Conservation (phyloP, 2,888 invertebrate species). For the Meandrusa payeni region DNA sequence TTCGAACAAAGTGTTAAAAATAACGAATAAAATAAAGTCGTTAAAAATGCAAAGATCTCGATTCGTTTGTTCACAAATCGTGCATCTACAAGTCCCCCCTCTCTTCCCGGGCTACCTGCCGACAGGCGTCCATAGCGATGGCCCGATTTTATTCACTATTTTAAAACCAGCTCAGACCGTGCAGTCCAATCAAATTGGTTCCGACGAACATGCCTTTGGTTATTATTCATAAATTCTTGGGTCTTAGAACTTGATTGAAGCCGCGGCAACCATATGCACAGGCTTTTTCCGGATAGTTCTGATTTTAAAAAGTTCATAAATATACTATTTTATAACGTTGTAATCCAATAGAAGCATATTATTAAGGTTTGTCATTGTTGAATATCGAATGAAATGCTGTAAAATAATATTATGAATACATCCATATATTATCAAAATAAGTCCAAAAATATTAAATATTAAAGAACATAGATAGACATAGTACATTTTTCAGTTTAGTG, state of each 20-base stretch:
- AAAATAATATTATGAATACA: no score
- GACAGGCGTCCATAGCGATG: not conserved
- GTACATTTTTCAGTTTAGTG: no score
- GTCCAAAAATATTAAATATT: no score
- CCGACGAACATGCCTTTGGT: slow-evolving; percentile 8
- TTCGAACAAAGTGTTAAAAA: not conserved
- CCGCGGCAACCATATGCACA: not conserved
- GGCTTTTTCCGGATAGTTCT: not conserved
- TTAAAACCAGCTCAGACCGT: not conserved
- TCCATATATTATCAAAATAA: no score
- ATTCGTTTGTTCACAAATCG: not conserved
- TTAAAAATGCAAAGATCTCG: not conserved
- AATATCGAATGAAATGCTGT: no score
- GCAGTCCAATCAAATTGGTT: slow-evolving; percentile 7
- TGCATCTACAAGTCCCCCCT: not conserved
- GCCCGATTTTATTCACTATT: slow-evolving; percentile 3
- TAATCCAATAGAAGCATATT: no score
- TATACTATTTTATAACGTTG: no score
- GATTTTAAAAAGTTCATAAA: no score
- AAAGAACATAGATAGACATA: no score
- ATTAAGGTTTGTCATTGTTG: no score
- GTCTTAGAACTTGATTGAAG: slow-evolving; percentile 16
- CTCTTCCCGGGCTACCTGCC: slow-evolving; percentile 9
- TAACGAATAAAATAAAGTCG: slow-evolving; percentile 2
- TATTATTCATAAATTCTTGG: slow-evolving; percentile 20